Evolutionary conservation across 2,113 vertebrate genomes (phyloP).

Genomic region (Polyodon spathula): DNA sequence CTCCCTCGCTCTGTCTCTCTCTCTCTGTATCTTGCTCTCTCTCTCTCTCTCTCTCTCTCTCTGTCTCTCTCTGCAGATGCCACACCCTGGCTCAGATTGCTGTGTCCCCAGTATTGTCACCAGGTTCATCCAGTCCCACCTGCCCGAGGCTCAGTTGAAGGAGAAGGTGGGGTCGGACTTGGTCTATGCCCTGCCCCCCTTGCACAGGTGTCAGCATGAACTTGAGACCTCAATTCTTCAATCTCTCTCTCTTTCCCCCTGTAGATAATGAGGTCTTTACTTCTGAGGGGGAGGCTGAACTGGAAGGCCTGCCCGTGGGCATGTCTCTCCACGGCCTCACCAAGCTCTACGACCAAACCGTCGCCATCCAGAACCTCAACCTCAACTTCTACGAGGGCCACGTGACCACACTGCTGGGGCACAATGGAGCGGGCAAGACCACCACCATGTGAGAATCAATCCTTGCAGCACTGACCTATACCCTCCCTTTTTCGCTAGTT

Average conservation of each 20-base stretch:
- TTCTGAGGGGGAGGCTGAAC: constrained; percentile 61
- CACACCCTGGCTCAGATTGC: constrained; percentile 38
- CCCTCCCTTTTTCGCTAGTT: not conserved
- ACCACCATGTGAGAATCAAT: constrained; percentile 76
- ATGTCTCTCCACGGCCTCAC: constrained; percentile 77
- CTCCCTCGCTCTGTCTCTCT: not conserved
- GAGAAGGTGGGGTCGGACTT: constrained; percentile 79
- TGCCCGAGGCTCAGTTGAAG: constrained; percentile 77
- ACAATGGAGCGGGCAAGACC: constrained; percentile 94
- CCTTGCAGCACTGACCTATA: not conserved
- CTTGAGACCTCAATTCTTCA: no score
- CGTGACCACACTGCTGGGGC: constrained; percentile 83
- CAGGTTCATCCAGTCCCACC: constrained; percentile 70
- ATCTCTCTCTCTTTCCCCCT: not conserved
- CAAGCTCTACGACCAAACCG: constrained; percentile 74
- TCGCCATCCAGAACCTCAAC: constrained; percentile 80
- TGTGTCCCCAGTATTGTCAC: constrained; percentile 68
- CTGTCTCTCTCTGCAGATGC: constrained; percentile 17
- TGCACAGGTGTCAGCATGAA: no score
- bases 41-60: constrained; percentile 12
- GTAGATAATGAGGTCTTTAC: constrained; percentile 39
- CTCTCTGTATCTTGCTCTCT: constrained; percentile 17
- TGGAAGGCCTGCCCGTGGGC: constrained; percentile 67
- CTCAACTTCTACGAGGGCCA: constrained; percentile 87
- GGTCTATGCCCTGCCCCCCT: constrained; percentile 76